Percentiles rank a stretch among this genome's conserved stretches.
phyloP scores from a whole-genome alignment of 1,140 invertebrate species.

The Pogonognathellus flavescens region DNA sequence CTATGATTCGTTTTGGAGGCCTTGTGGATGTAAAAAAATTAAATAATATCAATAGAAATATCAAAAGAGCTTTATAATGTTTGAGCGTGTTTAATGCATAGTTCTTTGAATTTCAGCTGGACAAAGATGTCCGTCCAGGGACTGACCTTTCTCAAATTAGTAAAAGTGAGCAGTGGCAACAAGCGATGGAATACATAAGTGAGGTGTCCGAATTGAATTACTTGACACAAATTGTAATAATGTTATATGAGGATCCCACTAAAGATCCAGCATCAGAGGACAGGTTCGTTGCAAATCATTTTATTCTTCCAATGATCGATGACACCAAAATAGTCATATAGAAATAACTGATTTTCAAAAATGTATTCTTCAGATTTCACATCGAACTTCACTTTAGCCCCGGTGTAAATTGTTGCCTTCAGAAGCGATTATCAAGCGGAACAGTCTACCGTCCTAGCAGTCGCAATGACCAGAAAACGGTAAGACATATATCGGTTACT shows the following conservation, averaged over 20 bases:
- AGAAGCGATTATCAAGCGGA: slow-evolving; percentile 78
- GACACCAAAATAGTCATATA: no score
- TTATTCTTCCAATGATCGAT: not conserved
- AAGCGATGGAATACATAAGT: slow-evolving; percentile 98
- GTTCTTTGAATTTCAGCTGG: not conserved
- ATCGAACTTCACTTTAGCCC: slow-evolving; percentile 98
- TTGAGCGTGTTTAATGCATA: not conserved
- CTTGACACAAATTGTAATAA: slow-evolving; percentile 99
- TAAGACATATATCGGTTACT: not conserved
- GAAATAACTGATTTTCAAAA: no score
- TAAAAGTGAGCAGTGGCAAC: slow-evolving; percentile 96
- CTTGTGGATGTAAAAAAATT: slow-evolving; percentile 83
- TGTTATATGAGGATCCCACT: slow-evolving; percentile 99
- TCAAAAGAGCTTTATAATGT: no score
- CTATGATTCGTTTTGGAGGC: slow-evolving; percentile 93
- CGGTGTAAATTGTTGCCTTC: slow-evolving; percentile 94
- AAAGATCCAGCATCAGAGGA: slow-evolving; percentile 92
- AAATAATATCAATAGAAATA: not conserved
- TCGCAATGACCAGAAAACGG: not conserved
- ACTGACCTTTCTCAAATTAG: slow-evolving; percentile 21
- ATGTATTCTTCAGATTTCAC: no score
- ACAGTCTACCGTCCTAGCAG: not conserved
- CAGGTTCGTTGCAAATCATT: slow-evolving; percentile 70
- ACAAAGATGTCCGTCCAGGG: not conserved
- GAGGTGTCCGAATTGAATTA: slow-evolving; percentile 99